Conservation (phyloP, 1,140 invertebrate genomes). For the Bacillus rossius region DNA sequence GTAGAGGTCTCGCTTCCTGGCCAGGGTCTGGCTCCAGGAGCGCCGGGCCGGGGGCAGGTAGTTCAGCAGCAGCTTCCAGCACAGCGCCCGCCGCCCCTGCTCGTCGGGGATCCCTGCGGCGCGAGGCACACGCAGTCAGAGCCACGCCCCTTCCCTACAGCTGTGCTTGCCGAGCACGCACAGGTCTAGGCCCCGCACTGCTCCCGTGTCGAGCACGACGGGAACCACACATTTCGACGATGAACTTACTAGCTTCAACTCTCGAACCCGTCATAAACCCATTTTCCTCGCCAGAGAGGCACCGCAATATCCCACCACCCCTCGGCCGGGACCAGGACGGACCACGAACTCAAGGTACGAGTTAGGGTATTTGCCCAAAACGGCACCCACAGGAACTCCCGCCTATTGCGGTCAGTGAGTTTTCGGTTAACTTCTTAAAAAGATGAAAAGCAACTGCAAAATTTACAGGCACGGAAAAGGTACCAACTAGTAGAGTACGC, state of each 20-base stretch:
- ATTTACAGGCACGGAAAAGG: no score
- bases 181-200: neutral
- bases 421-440: no score
- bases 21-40: constrained; percentile 58
- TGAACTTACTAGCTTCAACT: neutral
- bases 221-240: neutral
- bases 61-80: constrained; percentile 79
- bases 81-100: constrained; percentile 63
- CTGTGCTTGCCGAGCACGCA: neutral
- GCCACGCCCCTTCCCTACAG: neutral
- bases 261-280: neutral
- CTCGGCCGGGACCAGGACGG: no score
- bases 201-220: neutral
- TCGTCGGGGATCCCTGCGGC: constrained; percentile 75
- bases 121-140: constrained; percentile 1
- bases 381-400: no score
- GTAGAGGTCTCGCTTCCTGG: constrained; percentile 68
- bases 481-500: no score
- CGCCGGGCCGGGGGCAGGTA: constrained; percentile 65
- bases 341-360: no score
- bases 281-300: neutral
- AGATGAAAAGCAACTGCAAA: no score
- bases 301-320: no score
- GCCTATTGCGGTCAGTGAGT: no score
- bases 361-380: no score